These are phyloP conservation scores for Teleogryllus oceanicus DNA, from an alignment of 2,888 invertebrate genomes.

Conservation along the genomic window DNA sequence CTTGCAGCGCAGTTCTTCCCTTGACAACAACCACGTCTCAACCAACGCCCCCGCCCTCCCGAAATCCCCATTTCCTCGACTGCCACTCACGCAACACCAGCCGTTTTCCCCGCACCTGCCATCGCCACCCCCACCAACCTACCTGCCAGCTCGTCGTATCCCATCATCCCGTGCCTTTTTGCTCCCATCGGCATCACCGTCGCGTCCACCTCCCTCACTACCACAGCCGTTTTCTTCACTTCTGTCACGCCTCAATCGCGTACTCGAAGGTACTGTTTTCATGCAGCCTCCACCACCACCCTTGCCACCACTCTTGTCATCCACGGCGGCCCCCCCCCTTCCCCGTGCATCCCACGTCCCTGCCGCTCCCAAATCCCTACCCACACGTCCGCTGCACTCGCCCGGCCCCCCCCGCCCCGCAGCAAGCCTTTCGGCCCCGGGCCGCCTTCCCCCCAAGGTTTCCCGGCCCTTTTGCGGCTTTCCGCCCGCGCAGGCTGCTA, in stretches of 20 bases:
- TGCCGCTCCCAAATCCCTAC: too few relatives aligned
- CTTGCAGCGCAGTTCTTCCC: too few relatives aligned
- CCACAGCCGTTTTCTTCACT: background rate
- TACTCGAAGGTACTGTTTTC: background rate
- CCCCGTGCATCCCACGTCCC: too few relatives aligned
- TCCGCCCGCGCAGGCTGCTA: constrained; percentile 18
- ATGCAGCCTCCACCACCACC: background rate
- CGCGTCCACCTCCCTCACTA: constrained; percentile 19
- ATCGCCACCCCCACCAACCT: background rate
- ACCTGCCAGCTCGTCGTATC: background rate
- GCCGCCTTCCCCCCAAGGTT: too few relatives aligned
- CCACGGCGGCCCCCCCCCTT: background rate
- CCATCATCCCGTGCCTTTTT: background rate
- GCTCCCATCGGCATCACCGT: background rate
- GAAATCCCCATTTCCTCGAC: too few relatives aligned
- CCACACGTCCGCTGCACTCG: too few relatives aligned
- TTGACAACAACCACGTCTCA: too few relatives aligned
- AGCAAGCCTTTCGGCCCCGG: too few relatives aligned
- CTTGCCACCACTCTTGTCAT: background rate
- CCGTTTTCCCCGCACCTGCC: background rate
- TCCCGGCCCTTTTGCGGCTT: too few relatives aligned
- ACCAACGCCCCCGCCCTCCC: too few relatives aligned
- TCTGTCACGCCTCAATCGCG: background rate
- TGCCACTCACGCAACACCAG: too few relatives aligned
- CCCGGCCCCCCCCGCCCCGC: too few relatives aligned